Evolutionary conservation across 2,113 vertebrate genomes (phyloP).

Genomic region (Fregetta grallaria): DNA sequence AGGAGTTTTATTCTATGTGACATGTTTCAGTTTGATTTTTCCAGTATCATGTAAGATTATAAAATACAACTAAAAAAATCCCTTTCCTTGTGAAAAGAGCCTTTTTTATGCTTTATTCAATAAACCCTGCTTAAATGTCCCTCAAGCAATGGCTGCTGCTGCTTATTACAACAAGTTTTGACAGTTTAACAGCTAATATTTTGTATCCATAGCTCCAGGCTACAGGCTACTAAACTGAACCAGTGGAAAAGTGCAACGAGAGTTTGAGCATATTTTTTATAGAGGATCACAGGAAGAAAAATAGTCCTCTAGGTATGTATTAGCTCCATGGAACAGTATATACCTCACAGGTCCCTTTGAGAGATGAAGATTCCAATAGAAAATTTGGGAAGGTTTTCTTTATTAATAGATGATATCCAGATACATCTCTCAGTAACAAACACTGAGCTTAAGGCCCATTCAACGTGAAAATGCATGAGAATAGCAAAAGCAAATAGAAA

Average conservation of each 20-base stretch:
- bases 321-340: background rate
- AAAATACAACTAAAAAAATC: background rate
- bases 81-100: background rate
- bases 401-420: background rate
- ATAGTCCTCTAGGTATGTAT: background rate
- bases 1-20: background rate
- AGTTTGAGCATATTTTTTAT: background rate
- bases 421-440: background rate
- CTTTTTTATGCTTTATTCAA: background rate
- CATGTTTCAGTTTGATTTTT: constrained; percentile 14
- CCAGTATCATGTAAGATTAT: background rate
- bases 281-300: background rate
- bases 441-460: background rate
- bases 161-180: background rate
- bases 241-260: background rate
- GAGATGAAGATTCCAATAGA: background rate
- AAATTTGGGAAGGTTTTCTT: background rate
- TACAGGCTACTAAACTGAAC: background rate
- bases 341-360: background rate
- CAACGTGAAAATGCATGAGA: background rate
- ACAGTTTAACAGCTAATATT: constrained; percentile 27
- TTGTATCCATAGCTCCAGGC: background rate
- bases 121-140: background rate
- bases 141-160: background rate
- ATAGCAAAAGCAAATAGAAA: background rate